Evolutionary conservation across 1,140 invertebrate genomes (phyloP).

Genomic region (Lepidurus arcticus): DNA sequence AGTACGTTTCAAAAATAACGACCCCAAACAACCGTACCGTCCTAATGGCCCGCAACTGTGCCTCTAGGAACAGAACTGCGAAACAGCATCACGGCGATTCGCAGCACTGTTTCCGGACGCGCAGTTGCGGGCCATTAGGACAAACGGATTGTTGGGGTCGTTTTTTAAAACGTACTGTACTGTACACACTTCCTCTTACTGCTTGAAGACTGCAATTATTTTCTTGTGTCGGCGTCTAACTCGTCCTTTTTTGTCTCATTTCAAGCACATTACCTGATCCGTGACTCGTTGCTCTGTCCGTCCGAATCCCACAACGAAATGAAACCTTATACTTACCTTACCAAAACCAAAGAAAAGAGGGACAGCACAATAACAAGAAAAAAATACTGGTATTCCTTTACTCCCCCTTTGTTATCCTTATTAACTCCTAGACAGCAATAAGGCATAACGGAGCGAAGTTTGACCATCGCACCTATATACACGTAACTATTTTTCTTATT

Average conservation of each 20-base stretch:
- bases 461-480: neutral
- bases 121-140: too few species aligned
- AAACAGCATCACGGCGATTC: too few species aligned
- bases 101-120: too few species aligned
- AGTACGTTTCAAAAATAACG: too few species aligned
- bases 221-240: conserved; percentile 4
- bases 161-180: neutral
- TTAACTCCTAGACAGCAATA: neutral
- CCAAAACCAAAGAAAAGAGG: neutral
- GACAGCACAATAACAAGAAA: neutral
- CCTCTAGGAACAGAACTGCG: too few species aligned
- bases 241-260: neutral
- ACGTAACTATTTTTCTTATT: neutral
- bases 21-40: too few species aligned
- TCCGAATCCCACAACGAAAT: conserved; percentile 5
- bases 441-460: too few species aligned
- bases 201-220: neutral
- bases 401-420: neutral
- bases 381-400: neutral
- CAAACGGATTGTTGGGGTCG: too few species aligned
- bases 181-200: neutral
- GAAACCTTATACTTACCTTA: neutral
- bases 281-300: neutral
- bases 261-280: neutral
- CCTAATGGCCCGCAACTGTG: too few species aligned